Base-by-base conservation (phyloP, 2,888 invertebrate species). In the Rhagium mordax region DNA sequence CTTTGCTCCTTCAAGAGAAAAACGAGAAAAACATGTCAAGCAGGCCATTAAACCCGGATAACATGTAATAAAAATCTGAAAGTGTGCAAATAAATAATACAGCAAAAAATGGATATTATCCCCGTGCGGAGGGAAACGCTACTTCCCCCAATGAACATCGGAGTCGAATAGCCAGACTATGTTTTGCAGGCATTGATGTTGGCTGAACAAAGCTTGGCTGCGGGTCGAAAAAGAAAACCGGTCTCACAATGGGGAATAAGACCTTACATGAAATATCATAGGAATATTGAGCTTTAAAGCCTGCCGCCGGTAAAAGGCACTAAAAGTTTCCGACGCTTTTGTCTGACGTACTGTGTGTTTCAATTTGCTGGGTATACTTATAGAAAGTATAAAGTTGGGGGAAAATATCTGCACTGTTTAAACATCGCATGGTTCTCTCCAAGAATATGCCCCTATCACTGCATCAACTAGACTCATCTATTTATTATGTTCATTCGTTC, bases 21-120 rank as follows among this genome's bases (percentile, higher is more conserved):
- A 73, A 66, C 53, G 47, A 65, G 57, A 27, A 71, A 70, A 75
- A 74, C 75, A 75, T 74, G 77, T 74, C 75, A 57, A 47, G 73
- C 66, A 60, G 75, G 72, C 76, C 78, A 79, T 80, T 80, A 80
- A 78, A 76, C 74, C 72, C 66, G 76, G 78, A 79, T 76, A 77
- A 78, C 80, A 74, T 66, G 77, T 74, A 79, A 79, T 80, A 79
- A 79, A 80, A 80, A 77, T 77, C 78, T 71, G 73, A 74, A 72
- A 79, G 76, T 75, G 79, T 74, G 76, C 74, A 77, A 74, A 79
- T 79, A 79, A 79, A 78, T 78, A 76, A 77, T 76, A 72, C 72
- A 70, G 64, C 70, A 74, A 75, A 77, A 77, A 68, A 61, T 53
- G 70, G 74, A 71, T 75, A 71, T 76, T 74, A 75, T 70, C 51